These are phyloP conservation scores for Philotrypesis tridentata DNA, from an alignment of 1,140 invertebrate genomes.

Conservation along the genomic window DNA sequence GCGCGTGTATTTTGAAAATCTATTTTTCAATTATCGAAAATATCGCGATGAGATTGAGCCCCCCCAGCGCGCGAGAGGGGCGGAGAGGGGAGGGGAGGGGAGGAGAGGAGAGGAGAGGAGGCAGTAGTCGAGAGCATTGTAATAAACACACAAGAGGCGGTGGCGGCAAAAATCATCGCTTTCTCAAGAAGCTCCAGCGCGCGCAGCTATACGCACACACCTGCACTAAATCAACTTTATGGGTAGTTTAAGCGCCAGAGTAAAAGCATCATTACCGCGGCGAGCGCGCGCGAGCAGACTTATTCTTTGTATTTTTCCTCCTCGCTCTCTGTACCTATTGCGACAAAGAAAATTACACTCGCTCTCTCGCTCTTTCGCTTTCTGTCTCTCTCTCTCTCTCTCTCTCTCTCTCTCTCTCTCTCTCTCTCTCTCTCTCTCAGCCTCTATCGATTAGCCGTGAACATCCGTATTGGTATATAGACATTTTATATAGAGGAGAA, in stretches of 20 bases:
- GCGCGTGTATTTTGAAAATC: background rate
- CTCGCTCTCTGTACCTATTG: too few species aligned
- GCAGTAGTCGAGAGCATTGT: background rate
- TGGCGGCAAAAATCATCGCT: slow-evolving; percentile 21
- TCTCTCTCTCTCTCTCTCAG: too few species aligned
- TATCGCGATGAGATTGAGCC: too few species aligned
- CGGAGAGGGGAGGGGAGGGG: too few species aligned
- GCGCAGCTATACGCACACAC: background rate
- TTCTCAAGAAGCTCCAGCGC: background rate
- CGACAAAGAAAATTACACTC: slow-evolving; percentile 8
- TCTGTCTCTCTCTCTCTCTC: too few species aligned
- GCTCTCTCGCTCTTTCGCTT: background rate
- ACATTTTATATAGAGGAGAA: too few species aligned
- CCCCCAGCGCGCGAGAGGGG: too few species aligned
- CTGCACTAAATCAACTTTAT: slow-evolving; percentile 43
- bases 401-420: too few species aligned
- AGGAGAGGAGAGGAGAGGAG: too few species aligned
- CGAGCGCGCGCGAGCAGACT: background rate
- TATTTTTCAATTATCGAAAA: background rate
- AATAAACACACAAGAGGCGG: background rate
- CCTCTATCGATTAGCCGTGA: slow-evolving; percentile 15
- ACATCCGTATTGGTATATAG: background rate
- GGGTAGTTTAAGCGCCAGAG: slow-evolving; percentile 34
- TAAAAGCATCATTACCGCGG: slow-evolving; percentile 37
- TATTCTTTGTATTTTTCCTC: background rate